Evolutionary conservation across 2,113 vertebrate species (phyloP).

Genomic region (Anarhynchus alexandrinus): DNA sequence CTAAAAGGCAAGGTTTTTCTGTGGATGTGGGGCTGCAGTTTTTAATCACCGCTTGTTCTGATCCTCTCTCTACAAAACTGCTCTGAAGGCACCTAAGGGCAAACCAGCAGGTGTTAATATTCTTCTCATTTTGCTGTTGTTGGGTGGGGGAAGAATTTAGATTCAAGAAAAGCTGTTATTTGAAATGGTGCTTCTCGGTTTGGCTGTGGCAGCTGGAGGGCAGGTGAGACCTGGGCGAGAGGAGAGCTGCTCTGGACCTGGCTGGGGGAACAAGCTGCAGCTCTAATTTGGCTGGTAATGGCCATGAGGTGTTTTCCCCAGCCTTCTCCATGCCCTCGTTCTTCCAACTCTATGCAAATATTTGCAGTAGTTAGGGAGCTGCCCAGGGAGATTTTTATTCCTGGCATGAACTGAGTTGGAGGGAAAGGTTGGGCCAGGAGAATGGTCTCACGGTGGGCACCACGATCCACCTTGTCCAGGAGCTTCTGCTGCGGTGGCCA

Average conservation of each 20-base stretch:
- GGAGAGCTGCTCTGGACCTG: neutral
- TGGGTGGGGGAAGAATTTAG: neutral
- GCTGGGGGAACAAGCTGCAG: neutral
- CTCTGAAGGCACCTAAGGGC: conserved; percentile 3
- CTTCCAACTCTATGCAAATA: neutral
- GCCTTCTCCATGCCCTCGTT: neutral
- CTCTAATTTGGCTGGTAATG: neutral
- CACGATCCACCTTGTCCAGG: neutral
- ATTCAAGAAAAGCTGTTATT: neutral
- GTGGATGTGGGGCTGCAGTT: neutral
- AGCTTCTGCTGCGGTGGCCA: neutral
- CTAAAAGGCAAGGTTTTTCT: neutral
- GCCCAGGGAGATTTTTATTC: neutral
- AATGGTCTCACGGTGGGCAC: neutral
- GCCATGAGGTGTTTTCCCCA: neutral
- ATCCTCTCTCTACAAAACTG: neutral
- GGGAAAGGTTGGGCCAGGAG: neutral
- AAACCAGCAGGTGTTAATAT: neutral
- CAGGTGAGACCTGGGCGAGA: neutral
- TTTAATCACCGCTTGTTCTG: neutral
- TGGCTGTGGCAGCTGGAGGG: neutral
- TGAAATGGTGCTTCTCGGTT: neutral
- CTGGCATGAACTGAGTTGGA: neutral
- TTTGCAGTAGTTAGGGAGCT: neutral
- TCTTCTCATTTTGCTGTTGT: neutral